phyloP scores from a whole-genome alignment of 1,140 invertebrate genomes.

The Nixonia krombeini region DNA sequence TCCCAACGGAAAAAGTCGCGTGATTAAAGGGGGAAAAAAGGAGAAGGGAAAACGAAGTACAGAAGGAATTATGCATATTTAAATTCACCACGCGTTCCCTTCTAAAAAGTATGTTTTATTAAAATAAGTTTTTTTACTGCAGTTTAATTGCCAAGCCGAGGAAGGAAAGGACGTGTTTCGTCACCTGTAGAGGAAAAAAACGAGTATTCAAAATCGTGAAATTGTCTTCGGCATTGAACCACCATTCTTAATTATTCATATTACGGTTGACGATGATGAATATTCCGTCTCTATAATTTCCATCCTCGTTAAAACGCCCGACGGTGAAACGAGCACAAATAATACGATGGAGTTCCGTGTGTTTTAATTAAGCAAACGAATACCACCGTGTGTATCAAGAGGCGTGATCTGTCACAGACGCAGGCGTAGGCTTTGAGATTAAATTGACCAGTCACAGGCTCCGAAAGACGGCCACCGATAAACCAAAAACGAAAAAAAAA shows the following conservation, averaged over 20 bases:
- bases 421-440: conserved; percentile 2
- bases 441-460: neutral
- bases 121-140: too few relatives aligned
- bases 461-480: too few relatives aligned
- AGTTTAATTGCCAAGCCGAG: too few relatives aligned
- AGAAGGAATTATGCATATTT: too few relatives aligned
- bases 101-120: too few relatives aligned
- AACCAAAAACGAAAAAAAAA: too few relatives aligned
- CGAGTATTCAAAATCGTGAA: too few relatives aligned
- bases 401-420: conserved; percentile 6
- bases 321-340: conserved; percentile 5
- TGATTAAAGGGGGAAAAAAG: conserved; percentile 14
- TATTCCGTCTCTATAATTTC: conserved; percentile 8
- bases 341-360: conserved; percentile 5
- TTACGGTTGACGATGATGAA: conserved; percentile 23
- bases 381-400: conserved; percentile 11
- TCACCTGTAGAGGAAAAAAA: too few relatives aligned
- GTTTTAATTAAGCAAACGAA: conserved; percentile 31
- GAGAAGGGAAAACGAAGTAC: too few relatives aligned
- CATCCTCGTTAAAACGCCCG: conserved; percentile 27
- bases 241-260: conserved; percentile 33
- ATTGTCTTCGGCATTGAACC: too few relatives aligned
- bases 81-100: neutral
- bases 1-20: conserved; percentile 20
- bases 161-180: too few relatives aligned